A percentile compares a stretch with the other conserved stretches of the same genome.
Conservation (phyloP, 2,888 invertebrate species). For the Xanthia togata region DNA sequence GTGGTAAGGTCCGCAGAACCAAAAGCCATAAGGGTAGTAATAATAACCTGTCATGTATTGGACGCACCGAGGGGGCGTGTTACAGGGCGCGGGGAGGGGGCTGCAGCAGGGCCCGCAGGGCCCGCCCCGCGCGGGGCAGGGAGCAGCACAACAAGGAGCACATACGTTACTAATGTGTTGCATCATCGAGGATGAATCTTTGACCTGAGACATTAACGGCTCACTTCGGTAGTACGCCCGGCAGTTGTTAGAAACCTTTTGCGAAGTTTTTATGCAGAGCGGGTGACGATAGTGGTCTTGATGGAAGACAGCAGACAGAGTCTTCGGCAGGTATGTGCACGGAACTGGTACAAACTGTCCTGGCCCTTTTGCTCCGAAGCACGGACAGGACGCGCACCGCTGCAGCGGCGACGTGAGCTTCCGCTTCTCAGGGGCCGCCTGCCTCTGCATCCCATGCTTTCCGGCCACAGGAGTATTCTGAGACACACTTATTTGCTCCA, state of each 20-base stretch:
- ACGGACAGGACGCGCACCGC: slow-evolving; percentile 74
- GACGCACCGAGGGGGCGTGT: slow-evolving; percentile 65
- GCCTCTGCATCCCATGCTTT: slow-evolving; percentile 56
- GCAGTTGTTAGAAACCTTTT: slow-evolving; percentile 16
- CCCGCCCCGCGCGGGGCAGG: slow-evolving; percentile 20
- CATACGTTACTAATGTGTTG: slow-evolving; percentile 45
- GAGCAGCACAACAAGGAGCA: slow-evolving; percentile 7
- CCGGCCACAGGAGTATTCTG: slow-evolving; percentile 65
- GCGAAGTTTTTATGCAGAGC: background rate
- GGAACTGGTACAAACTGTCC: slow-evolving; percentile 17
- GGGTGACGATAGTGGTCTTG: slow-evolving; percentile 23
- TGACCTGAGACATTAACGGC: background rate
- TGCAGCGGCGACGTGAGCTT: slow-evolving; percentile 47
- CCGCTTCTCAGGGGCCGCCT: slow-evolving; percentile 42
- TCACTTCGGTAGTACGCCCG: slow-evolving; percentile 33
- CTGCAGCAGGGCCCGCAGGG: slow-evolving; percentile 47
- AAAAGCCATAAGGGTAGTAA: slow-evolving; percentile 72
- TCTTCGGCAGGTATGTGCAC: slow-evolving; percentile 52
- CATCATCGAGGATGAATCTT: slow-evolving; percentile 24
- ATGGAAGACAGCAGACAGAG: slow-evolving; percentile 62
- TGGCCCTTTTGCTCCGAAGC: slow-evolving; percentile 37
- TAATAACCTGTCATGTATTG: slow-evolving; percentile 72
- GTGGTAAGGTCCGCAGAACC: slow-evolving; percentile 75
- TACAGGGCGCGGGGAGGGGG: slow-evolving; percentile 64
- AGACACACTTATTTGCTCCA: slow-evolving; percentile 68